Base-by-base conservation (phyloP, 1,140 invertebrate genomes). In the Drosophila willistoni region DNA sequence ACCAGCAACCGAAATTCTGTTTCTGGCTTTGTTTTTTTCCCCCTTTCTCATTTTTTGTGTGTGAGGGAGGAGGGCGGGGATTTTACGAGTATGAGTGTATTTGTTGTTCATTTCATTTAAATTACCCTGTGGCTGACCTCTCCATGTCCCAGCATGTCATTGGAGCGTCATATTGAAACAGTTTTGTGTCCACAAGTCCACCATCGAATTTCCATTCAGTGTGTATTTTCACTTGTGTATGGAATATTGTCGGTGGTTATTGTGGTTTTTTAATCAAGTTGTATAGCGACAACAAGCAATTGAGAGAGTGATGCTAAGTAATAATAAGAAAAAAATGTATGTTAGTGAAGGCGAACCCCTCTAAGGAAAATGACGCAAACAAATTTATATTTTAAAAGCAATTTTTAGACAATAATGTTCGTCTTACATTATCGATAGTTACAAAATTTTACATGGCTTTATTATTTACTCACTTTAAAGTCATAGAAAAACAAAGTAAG, bases 51-150 rank as follows among this genome's bases (percentile, higher is more conserved):
- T 12, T 41, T 54, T 29, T 29, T 29, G 29, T 0, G 29, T 29
- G 6, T 29, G 6, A 5, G 29, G 6, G 29, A 3, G 25, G n/a
- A n/a, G 29, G 25, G 4, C 6, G 12, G 36, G 10, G 10, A 13
- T 34, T 54, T 81, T 80, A 74, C 68, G 73, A 77, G 64, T 54
- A 41, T 62, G 63, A 77, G 66, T 86, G 77, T 77, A 89, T 89
- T 87, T 89, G 84, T 81, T 89, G 84, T 89, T 89, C 84, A 89
- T 89, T 89, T 89, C 84, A 89, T 89, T 89, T 89, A 89, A 89
- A 89, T 89, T 89, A 89, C 84, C 84, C 85, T 89, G 84, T 73
- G 84, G 83, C 84, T 82, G 83, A 87, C 83, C 84, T 80, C 77
- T 80, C 73, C 77, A 69, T 89, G 84, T 78, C 71, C 71, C 84